Evolutionary conservation across 1,140 invertebrate species (phyloP), one percentile per base, ranked within the genome.

Genomic region (Aplysia californica): DNA sequence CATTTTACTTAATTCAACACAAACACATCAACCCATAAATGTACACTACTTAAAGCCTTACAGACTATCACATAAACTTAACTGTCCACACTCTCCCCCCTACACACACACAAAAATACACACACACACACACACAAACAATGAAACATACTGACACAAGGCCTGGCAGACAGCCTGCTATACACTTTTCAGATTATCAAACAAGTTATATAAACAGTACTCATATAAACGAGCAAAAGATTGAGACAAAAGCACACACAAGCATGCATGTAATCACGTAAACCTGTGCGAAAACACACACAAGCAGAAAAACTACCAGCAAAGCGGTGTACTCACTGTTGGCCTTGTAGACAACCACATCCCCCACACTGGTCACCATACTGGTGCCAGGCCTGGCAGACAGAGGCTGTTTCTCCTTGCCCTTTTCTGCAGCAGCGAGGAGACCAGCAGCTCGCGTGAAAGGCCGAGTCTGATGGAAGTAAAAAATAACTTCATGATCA

Each of bases 371-470:
- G 6, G 82, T 83, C 26, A 82, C 80, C 67, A 84, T 82, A 66
- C 79, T 82, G 29, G 80, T 81, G 3, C 69, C 76, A 4, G 84
- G 82, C 59, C 75, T 65, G 33, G 78, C 78, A 3, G 75, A n/a
- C n/a, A n/a, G n/a, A n/a, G n/a, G n/a, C n/a, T n/a, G 71, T 1
- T 64, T 75, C 3, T 70, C 56, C n/a, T 78, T 79, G 55, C n/a
- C n/a, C n/a, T 73, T 66, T 35, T 79, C 78, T n/a, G 78, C 64
- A 29, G 80, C 75, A 39, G 82, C 80, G 0, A 83, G 64, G 76
- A 82, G 78, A 20, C 85, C 85, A 33, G 82, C 82, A 26, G 86
- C 87, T 70, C 85, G 71, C 18, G 87, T 88, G 71, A 86, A 85
- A 26, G 86, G 87, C 66, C 87, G 78, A 23, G 82, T 79, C 84